Conservation (phyloP, 2,797 vertebrate genomes). For the Thaleichthys pacificus region DNA sequence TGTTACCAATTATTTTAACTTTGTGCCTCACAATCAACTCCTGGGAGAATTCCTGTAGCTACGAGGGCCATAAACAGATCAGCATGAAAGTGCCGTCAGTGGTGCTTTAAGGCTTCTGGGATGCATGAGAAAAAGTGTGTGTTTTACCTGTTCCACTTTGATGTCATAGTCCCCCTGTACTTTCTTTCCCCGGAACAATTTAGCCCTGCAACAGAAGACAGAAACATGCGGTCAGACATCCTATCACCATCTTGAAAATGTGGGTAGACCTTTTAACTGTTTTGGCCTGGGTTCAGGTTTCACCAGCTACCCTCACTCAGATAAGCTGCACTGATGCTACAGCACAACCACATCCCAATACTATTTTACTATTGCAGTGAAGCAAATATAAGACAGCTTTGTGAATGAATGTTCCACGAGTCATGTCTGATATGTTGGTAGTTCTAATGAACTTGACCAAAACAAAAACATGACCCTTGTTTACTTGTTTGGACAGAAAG, state of each 20-base stretch:
- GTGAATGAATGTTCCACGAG: neutral
- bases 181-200: constrained; percentile 95
- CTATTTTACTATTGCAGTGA: neutral
- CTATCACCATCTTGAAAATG: neutral
- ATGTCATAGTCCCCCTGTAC: constrained; percentile 92
- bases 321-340: neutral
- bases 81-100: neutral
- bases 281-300: neutral
- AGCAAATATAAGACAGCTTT: neutral
- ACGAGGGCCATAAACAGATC: neutral
- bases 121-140: neutral
- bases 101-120: neutral
- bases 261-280: neutral
- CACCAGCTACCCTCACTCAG: no score
- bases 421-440: neutral
- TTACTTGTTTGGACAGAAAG: neutral
- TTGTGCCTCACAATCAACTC: no score
- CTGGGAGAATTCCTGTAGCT: neutral
- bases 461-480: no score
- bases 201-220: constrained; percentile 76
- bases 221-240: neutral
- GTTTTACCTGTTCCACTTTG: constrained; percentile 92
- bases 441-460: neutral
- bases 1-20: no score
- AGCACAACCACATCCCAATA: no score